A percentile compares a stretch with the other conserved stretches of the same genome.
Evolutionary conservation across 1,140 invertebrate genomes (phyloP).

Genomic region (Parapsyche elsis): DNA sequence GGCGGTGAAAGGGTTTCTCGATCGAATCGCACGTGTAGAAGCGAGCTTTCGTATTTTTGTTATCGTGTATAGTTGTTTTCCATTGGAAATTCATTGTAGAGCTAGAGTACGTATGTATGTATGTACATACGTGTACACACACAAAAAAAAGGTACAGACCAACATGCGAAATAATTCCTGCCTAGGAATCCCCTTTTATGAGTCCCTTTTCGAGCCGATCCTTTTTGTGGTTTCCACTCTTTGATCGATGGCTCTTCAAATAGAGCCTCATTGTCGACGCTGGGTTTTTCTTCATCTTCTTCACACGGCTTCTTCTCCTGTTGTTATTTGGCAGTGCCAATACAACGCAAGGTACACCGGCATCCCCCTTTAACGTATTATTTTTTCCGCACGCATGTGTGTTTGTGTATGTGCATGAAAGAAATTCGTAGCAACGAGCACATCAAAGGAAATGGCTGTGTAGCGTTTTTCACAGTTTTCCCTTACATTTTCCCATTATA

Average conservation of each 20-base stretch:
- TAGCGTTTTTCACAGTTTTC: slow-evolving; percentile 11
- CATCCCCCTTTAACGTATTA: not conserved
- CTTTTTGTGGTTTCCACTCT: not conserved
- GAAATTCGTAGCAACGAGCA: slow-evolving; percentile 11
- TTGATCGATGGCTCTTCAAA: slow-evolving; percentile 13
- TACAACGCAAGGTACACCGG: not conserved
- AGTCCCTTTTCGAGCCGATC: not conserved
- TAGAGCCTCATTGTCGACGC: not conserved
- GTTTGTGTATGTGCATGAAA: not conserved
- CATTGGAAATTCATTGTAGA: too few species aligned
- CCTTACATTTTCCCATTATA: not conserved
- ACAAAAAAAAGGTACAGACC: not conserved
- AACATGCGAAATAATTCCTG: slow-evolving; percentile 8
- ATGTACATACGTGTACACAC: too few species aligned
- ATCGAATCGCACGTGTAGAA: too few species aligned
- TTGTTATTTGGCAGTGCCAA: slow-evolving; percentile 1
- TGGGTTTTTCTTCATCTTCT: not conserved
- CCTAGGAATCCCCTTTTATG: not conserved
- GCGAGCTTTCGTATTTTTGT: too few species aligned
- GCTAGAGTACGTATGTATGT: too few species aligned
- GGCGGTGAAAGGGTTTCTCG: too few species aligned
- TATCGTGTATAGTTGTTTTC: too few species aligned
- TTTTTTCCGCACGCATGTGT: too few species aligned
- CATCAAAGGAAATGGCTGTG: slow-evolving; percentile 8
- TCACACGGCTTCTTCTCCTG: not conserved